A percentile compares a stretch with the other conserved stretches of the same genome.
Conservation (phyloP, 2,113 vertebrate genomes). For the Paralichthys olivaceus region DNA sequence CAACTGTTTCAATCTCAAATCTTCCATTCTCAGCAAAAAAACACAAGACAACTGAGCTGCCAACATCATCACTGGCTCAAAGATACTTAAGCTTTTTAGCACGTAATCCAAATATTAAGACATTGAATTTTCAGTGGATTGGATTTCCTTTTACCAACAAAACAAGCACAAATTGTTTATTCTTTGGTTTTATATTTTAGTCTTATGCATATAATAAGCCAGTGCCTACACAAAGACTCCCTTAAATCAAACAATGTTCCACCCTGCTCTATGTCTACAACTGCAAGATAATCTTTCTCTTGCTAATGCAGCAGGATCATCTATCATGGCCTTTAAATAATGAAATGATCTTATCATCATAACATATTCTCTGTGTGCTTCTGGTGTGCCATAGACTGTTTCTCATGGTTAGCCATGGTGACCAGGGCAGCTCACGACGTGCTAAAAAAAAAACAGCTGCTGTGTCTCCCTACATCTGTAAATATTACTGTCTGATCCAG, state of each 20-base stretch:
- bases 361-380: conserved; percentile 9
- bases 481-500: background rate
- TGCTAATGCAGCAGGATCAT: conserved; percentile 23
- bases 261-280: conserved; percentile 7
- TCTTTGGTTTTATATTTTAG: background rate
- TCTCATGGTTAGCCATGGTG: conserved; percentile 15
- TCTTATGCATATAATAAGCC: background rate
- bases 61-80: conserved; percentile 6
- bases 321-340: conserved; percentile 29
- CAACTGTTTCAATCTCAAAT: conserved; percentile 28
- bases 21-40: conserved; percentile 16
- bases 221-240: conserved; percentile 2
- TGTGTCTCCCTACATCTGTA: background rate
- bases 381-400: conserved; percentile 16
- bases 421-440: background rate
- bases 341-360: conserved; percentile 44
- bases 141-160: background rate
- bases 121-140: background rate
- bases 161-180: background rate
- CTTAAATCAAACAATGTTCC: conserved; percentile 29
- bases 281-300: conserved; percentile 8
- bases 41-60: background rate
- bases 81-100: background rate
- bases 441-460: conserved; percentile 1
- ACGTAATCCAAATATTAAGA: background rate